Conservation (phyloP, 2,113 vertebrate genomes). For the Elachura formosa region DNA sequence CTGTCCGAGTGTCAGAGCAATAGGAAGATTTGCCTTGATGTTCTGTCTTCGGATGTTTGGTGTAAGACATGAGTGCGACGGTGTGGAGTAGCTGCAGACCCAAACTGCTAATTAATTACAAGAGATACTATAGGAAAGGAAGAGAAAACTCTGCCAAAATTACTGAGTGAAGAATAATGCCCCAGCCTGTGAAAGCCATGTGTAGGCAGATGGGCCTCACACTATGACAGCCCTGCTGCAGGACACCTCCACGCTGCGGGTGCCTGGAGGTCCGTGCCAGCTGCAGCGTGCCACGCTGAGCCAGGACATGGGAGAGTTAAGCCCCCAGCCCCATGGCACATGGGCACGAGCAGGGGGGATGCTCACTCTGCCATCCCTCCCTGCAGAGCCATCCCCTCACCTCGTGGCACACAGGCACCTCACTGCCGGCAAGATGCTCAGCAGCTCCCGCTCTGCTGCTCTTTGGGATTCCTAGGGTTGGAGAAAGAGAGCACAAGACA, state of each 20-base stretch:
- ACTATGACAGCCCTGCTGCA: background rate
- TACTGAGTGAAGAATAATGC: background rate
- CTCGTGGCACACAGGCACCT: fast-evolving
- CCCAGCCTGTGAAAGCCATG: background rate
- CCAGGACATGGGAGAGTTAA: background rate
- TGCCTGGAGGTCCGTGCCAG: background rate
- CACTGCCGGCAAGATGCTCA: background rate
- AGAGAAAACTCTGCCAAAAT: background rate
- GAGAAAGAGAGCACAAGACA: background rate
- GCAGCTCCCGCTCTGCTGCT: background rate
- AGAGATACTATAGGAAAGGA: background rate
- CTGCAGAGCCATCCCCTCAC: background rate
- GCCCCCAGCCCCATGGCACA: fast-evolving
- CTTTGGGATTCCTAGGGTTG: background rate
- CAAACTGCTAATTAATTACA: background rate
- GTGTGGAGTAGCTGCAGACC: background rate
- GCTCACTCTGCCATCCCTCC: fast-evolving
- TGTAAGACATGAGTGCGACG: fast-evolving
- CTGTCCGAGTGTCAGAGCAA: background rate
- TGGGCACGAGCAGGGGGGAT: background rate
- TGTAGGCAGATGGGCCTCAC: background rate
- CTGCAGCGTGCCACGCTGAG: background rate
- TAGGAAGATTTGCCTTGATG: background rate
- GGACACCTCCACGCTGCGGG: background rate
- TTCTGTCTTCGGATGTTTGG: background rate